Evolutionary conservation across 2,888 invertebrate species (phyloP), one percentile per base, ranked within the genome.

Genomic region (Epinotia brunnichana): DNA sequence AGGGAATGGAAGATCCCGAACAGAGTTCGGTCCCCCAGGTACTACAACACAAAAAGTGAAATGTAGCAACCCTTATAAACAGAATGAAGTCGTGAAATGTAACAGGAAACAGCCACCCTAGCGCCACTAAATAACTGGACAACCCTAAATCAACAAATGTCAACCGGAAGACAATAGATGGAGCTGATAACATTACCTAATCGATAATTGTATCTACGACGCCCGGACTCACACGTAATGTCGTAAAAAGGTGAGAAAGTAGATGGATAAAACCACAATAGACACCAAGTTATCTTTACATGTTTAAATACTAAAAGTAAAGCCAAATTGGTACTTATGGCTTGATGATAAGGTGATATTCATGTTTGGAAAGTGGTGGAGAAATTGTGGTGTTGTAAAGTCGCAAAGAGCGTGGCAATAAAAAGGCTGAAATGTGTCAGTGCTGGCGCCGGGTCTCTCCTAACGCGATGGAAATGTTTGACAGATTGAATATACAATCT

Each of bases 231-330:
- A 89, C 92, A 90, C 91, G 90, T 88, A 85, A 85, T 83, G 81
- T 90, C 91, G 91, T 93, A 92, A 93, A 92, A 92, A 92, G 90
- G 91, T 93, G 92, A 91, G 92, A 92, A 92, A 93, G 91, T 89
- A 90, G 83, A 82, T 87, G 84, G 92, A 92, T 92, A 92, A 92
- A 91, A 91, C 86, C 87, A 86, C 86, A 84, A 83, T 78, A 77
- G 81, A 78, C 48, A 82, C 85, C 80, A 82, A 71, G 29, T 67
- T 72, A 72, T 4, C 13, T n/a, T n/a, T 71, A 41, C 72, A 44
- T 2, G 29, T 29, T 59, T 9, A 39, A 13, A 51, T 67, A 57
- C 0, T 5, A 9, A 51, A 57, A 56, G 41, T 4, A 39, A 74
- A n/a, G 2, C 44, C 17, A 2, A 83, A 75, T 77, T 78, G 54